Base-by-base conservation (phyloP, 2,888 invertebrate species). In the Tholera decimalis region DNA sequence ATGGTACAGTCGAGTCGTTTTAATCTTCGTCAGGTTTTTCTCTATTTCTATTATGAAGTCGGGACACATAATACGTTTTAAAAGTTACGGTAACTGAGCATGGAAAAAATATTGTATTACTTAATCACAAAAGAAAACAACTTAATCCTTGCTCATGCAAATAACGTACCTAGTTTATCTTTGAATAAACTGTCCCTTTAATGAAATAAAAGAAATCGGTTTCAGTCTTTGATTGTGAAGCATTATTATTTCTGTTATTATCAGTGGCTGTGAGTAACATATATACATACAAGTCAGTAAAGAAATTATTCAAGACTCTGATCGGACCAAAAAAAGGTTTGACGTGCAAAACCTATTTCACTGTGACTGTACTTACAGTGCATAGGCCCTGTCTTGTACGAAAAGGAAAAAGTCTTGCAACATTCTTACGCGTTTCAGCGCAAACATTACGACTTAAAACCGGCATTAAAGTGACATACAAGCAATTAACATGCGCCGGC, bases 401-500 rank as follows among this genome's bases (percentile, higher is more conserved):
- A 65, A 77, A 57, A 65, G 63, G 61, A 69, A 70, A 59, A 67
- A 50, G 55, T 50, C 61, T 28, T 9, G 41, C 56, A 56, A 66
- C 67, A 73, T 77, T 73, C 71, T 73, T 59, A 61, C 49, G 75
- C 67, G 66, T 67, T 70, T 80, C 70, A 70, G 73, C 41, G 64
- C 80, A 69, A 79, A 79, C 73, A 80, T 80, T 79, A 78, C 74
- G 77, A 81, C 66, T 79, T 77, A 65, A 69, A 79, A 67, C 69
- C 70, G 28, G 68, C 79, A 81, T 79, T 81, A 74, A 77, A 79
- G 70, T 80, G 77, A 79, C 79, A 79, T 69, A 74, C 69, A 74
- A 70, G 82, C 79, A 81, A 81, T 80, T 80, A 79, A 79, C 79
- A 77, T 70, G 76, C 79, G 68, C 67, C 41, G 35, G 61, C 77